These are phyloP conservation scores for Rattus norvegicus DNA, from an alignment of 2,113 vertebrate genomes.

Conservation along the genomic window DNA sequence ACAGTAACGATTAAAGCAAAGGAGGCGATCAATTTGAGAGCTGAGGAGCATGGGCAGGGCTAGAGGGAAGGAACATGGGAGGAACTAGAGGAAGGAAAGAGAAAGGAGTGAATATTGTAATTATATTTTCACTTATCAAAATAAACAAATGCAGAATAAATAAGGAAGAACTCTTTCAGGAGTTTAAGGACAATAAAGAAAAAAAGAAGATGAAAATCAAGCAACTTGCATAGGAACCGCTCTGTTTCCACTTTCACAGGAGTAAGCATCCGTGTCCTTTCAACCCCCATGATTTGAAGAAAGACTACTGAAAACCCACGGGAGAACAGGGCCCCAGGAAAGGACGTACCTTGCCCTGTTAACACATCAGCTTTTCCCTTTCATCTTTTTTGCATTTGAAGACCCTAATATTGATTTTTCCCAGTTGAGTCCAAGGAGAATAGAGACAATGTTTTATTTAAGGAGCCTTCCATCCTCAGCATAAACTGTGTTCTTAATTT, in stretches of 20 bases:
- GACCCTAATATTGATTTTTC: constrained; percentile 86
- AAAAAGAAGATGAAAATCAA: not conserved
- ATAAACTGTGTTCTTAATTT: constrained; percentile 79
- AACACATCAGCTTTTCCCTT: constrained; percentile 83
- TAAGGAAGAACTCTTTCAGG: not conserved
- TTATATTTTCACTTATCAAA: not conserved
- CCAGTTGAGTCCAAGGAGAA: constrained; percentile 79
- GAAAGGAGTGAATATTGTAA: not conserved
- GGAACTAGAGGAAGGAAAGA: not conserved
- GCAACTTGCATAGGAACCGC: constrained; percentile 58
- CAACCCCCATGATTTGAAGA: constrained; percentile 78
- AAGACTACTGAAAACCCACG: constrained; percentile 72
- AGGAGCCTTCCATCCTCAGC: constrained; percentile 72
- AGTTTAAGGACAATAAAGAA: not conserved
- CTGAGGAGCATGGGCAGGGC: not conserved
- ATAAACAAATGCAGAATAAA: not conserved
- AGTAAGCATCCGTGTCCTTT: constrained; percentile 62
- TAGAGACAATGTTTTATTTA: constrained; percentile 86
- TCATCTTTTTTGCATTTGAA: constrained; percentile 80
- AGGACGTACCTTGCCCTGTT: constrained; percentile 71
- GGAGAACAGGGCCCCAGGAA: constrained; percentile 74
- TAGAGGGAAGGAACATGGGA: not conserved
- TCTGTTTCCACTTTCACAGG: not conserved
- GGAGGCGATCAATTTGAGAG: not conserved
- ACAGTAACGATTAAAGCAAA: not conserved